Evolutionary conservation across 2,888 invertebrate species (phyloP).

Genomic region (Saturnia pavonia): DNA sequence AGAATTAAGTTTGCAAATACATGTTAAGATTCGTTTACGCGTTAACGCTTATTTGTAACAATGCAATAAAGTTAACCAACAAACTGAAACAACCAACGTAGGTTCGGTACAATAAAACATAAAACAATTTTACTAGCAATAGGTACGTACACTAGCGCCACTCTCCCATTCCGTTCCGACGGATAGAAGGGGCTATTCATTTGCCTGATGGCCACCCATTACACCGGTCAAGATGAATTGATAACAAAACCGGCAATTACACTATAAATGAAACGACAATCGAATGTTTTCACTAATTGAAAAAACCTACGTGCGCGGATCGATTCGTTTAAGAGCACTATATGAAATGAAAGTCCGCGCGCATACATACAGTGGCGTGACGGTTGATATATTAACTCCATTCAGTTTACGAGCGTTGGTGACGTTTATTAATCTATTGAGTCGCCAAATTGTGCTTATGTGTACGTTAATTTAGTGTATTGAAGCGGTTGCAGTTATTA

Average conservation of each 20-base stretch:
- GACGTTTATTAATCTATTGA: conserved; percentile 73
- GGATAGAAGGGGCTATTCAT: conserved; percentile 70
- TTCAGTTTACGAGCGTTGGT: conserved; percentile 70
- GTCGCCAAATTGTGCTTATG: conserved; percentile 57
- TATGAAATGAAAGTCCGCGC: conserved; percentile 74
- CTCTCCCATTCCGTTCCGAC: conserved; percentile 57
- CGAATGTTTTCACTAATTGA: conserved; percentile 79
- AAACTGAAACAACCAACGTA: conserved; percentile 31
- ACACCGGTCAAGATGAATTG: conserved; percentile 77
- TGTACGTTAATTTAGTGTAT: conserved; percentile 58
- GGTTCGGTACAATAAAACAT: conserved; percentile 59
- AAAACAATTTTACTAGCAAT: conserved; percentile 64
- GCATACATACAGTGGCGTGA: conserved; percentile 61
- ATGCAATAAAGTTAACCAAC: conserved; percentile 38
- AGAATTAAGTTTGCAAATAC: too few species aligned
- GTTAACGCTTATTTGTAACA: not conserved
- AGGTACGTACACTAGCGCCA: conserved; percentile 61
- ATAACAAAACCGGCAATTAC: conserved; percentile 77
- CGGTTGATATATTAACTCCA: conserved; percentile 75
- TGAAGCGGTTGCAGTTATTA: conserved; percentile 40
- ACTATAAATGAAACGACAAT: conserved; percentile 78
- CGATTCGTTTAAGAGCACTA: conserved; percentile 76
- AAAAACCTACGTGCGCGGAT: conserved; percentile 67
- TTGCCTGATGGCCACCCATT: conserved; percentile 78
- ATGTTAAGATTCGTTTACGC: too few species aligned